Base-by-base conservation (phyloP, 1,140 invertebrate species). In the Bombus cullumanus region DNA sequence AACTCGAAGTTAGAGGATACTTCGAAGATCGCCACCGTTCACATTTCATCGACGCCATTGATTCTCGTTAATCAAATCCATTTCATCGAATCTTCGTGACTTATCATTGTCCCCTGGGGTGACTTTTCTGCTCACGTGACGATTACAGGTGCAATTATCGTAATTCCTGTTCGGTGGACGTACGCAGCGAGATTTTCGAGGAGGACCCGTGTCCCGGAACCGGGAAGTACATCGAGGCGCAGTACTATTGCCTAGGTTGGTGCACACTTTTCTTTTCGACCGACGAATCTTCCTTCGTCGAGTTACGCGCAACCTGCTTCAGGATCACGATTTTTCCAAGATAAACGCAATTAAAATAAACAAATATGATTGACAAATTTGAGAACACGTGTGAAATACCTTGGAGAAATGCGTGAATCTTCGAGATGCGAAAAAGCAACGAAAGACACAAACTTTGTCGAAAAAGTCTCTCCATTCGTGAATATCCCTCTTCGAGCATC, bases 171-270 rank as follows among this genome's bases (percentile, higher is more conserved):
- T 90, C 91, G 85, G 92, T 96, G 91, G 91, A 93, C 78, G 95
- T 96, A 71, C 93, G 93, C 90, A 96, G 94, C 92, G 90, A 94
- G 79, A 92, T 95, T 86, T 96, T 96, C 94, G 96, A 95, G 88
- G 95, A 95, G 89, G 96, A 96, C 92, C 96, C 96, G 39, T 97
- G 96, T 94, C 96, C 96, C 81, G 96, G 95, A 80, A 96, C 96
- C 82, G 92, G 94, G 89, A 96, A 96, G 92, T 97, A 97, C 94
- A 94, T 96, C 89, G 96, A 97, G 94, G 96, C 96, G 86, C 96
- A 96, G 83, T 96, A 96, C 94, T 92, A 95, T 86, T 97, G 96
- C 91, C 91, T 94, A 95, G 96, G 96, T 96, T 95, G 94, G 95
- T 95, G 92, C 34, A 88, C 39, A 79, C 59, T 82, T 86, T 80